phyloP scores from a whole-genome alignment of 2,888 invertebrate genomes.

The Orthonychiurus folsomi region DNA sequence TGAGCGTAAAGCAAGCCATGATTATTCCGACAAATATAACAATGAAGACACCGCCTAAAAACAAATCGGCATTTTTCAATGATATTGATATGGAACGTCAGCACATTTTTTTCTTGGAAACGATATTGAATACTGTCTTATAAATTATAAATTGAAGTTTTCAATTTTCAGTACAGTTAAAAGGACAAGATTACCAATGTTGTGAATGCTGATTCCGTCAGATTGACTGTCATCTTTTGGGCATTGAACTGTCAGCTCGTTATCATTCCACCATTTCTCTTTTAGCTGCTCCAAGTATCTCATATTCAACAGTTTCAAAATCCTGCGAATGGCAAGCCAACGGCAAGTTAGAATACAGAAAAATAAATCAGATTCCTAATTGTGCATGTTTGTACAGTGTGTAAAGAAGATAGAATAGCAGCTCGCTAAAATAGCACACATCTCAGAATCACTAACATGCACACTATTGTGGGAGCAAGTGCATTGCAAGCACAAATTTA shows the following conservation, averaged over 20 bases:
- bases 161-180: no score
- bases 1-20: conserved; percentile 78
- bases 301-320: conserved; percentile 84
- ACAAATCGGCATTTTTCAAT: background rate
- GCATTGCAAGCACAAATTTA: no score
- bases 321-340: conserved; percentile 53
- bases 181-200: conserved; percentile 59
- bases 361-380: conserved; percentile 10
- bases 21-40: conserved; percentile 94
- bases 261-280: conserved; percentile 93
- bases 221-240: conserved; percentile 85
- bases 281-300: conserved; percentile 85
- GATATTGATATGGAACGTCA: background rate
- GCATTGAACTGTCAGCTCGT: conserved; percentile 62
- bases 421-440: background rate
- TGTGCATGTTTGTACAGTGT: background rate
- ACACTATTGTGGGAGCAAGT: no score
- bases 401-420: background rate
- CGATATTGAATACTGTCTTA: no score
- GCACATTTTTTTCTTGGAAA: background rate
- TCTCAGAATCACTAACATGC: no score
- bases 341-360: background rate
- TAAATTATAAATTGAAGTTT: no score
- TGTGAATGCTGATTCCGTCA: conserved; percentile 94
- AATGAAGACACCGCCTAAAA: conserved; percentile 64